Evolutionary conservation across 2,888 invertebrate species (phyloP), one percentile per base, ranked within the genome.

Genomic region (Drosophila parthenogenetica): DNA sequence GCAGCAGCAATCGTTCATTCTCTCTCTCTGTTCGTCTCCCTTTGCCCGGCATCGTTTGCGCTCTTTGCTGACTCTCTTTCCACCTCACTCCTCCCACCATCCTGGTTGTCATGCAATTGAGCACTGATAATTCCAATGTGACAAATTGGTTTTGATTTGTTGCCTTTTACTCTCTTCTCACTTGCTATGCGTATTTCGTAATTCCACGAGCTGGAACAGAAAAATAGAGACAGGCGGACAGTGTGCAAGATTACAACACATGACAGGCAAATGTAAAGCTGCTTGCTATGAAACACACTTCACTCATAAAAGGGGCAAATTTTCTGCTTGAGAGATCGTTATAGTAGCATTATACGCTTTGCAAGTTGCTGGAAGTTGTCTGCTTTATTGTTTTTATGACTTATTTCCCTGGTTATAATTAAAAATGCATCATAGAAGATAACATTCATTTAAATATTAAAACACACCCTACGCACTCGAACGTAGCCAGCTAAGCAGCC

Each of bases 81-180:
- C 48, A 25, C 40, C 14, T 40, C 11, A 16, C 14, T 13, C 35
- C 35, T 35, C 13, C 13, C 35, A 13, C 35, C 11, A 13, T 35
- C 13, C 13, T 35, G 42, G 57, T 68, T 72, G 57, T 62, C 60
- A 62, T 71, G 73, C 68, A 89, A 88, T 80, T 80, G 84, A 74
- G 65, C 68, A 77, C 68, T 83, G 87, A 88, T 88, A 83, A 77
- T 88, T 81, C 70, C 67, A 67, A 80, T 86, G 78, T 84, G 89
- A 87, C 83, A 83, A 83, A 89, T 83, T 88, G 83, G 57, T 83
- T 89, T 87, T 87, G 83, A 83, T 83, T 83, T 87, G 65, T 73
- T 49, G 53, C 40, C 51, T 59, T 45, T 54, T 51, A 54, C 46
- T 43, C 42, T 42, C 40, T n/a, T 42, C 40, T n/a, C 46, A 14